A percentile compares a stretch with the other conserved stretches of the same genome.
Conservation (phyloP, 1,140 invertebrate species). For the Kradibia gibbosae region DNA sequence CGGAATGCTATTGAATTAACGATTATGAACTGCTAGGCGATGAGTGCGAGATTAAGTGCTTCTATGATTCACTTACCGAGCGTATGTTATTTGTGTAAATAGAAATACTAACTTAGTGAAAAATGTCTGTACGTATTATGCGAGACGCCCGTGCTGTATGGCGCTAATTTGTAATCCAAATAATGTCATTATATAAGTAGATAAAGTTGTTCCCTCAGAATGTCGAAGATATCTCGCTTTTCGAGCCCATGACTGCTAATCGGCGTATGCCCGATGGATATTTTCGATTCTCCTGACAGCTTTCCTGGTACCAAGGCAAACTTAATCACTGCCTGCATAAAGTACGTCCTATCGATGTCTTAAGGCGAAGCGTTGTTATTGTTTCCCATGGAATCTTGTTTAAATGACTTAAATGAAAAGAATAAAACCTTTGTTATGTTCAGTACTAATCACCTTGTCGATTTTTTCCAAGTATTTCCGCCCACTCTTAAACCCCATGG, state of each 20-base stretch:
- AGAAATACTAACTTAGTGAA: slow-evolving; percentile 67
- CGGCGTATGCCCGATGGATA: slow-evolving; percentile 56
- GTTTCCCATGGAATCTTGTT: slow-evolving; percentile 67
- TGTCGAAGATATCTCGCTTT: slow-evolving; percentile 59
- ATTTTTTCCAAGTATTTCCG: background rate
- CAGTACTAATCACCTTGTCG: slow-evolving; percentile 17
- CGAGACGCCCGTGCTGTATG: slow-evolving; percentile 52
- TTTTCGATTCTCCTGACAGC: slow-evolving; percentile 68
- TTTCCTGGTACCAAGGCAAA: slow-evolving; percentile 53
- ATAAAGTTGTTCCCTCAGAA: slow-evolving; percentile 59
- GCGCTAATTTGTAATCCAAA: slow-evolving; percentile 64
- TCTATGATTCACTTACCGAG: slow-evolving; percentile 63
- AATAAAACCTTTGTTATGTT: slow-evolving; percentile 60
- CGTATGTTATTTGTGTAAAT: slow-evolving; percentile 71
- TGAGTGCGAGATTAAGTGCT: slow-evolving; percentile 56
- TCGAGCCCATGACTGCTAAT: slow-evolving; percentile 54
- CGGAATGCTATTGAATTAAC: slow-evolving; percentile 44
- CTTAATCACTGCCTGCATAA: slow-evolving; percentile 61
- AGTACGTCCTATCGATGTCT: slow-evolving; percentile 63
- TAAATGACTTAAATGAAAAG: slow-evolving; percentile 64
- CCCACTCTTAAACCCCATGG: background rate
- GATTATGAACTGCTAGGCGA: slow-evolving; percentile 48
- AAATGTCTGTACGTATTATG: slow-evolving; percentile 63
- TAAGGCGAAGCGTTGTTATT: slow-evolving; percentile 66
- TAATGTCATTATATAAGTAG: slow-evolving; percentile 68